phyloP scores from a whole-genome alignment of 2,113 vertebrate genomes.

The Ariopsis seemanni region DNA sequence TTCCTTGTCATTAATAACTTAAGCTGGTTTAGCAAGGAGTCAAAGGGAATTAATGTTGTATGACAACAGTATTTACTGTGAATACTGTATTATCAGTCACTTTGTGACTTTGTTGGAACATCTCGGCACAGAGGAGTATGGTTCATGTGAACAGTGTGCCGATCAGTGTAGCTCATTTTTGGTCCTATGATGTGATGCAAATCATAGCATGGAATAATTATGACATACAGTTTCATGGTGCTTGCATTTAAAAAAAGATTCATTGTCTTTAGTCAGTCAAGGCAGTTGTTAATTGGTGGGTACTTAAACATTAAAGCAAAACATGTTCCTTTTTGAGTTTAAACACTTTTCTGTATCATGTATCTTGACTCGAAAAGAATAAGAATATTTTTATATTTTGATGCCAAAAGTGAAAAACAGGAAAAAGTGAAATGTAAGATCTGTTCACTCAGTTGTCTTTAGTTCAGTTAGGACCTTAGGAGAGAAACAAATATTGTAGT shows the following conservation, averaged over 20 bases:
- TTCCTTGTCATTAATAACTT: neutral
- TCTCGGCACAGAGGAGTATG: neutral
- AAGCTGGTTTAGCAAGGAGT: neutral
- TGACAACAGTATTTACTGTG: neutral
- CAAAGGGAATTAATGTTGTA: neutral
- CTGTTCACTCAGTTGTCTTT: neutral
- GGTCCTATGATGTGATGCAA: neutral
- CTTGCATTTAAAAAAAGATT: neutral
- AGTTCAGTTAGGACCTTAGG: neutral
- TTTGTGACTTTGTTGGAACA: neutral
- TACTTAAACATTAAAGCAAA: neutral
- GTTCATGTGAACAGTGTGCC: neutral
- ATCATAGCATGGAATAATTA: neutral
- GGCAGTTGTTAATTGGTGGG: neutral
- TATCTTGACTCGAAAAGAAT: neutral
- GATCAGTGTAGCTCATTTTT: neutral
- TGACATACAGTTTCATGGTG: neutral
- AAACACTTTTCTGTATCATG: neutral
- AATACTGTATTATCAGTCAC: neutral
- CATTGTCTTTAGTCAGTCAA: neutral
- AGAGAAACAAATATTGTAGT: neutral
- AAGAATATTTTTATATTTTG: neutral
- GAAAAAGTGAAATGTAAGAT: neutral
- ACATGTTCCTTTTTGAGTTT: neutral
- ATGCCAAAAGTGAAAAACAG: neutral